Evolutionary conservation across 1,140 invertebrate species (phyloP), one percentile per base, ranked within the genome.

Genomic region (Eubasilissa regina): DNA sequence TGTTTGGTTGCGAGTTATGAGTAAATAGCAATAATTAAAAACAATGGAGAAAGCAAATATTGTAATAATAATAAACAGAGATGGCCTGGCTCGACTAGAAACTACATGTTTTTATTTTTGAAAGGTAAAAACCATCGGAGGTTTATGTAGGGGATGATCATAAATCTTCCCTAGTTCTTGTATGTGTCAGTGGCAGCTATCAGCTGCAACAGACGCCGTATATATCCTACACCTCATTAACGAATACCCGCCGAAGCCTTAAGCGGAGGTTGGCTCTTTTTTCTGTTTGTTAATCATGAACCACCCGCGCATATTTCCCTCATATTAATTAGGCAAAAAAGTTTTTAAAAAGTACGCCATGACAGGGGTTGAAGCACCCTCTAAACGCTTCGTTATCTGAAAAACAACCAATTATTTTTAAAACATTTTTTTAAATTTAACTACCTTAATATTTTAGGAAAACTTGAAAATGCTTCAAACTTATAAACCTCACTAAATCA

Each of bases 121-220:
- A 75, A 73, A 80, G 25, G 75, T 73, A 53, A 75, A 80, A 75
- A 56, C 72, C 44, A 64, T 48, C 15, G 19, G 72, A 72, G 64
- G 78, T 80, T 60, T 70, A 35, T 66, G 53, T 55, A 17, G 78
- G 62, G 47, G 64, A 48, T 44, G 62, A 70, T 75, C 58, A 80
- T 80, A 80, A 80, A 80, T 80, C 78, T 80, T 80, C 72, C n/a
- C 44, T 44, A 35, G 58, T 45, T 62, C 78, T 62, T 80, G 78
- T 80, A 53, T 25, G 60, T 55, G 78, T 73, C 78, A 80, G 70
- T 73, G 64, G 35, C 78, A 79, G 78, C 68, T 75, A 11, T 74
- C 78, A 74, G 70, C 72, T 80, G 78, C 73, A 75, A 74, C 78
- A 75, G 78, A 73, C 68, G 78, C 64, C 53, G 73, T 72, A 78